Evolutionary conservation across 2,113 vertebrate species (phyloP), one percentile per base, ranked within the genome.

Genomic region (Dipodomys spectabilis): DNA sequence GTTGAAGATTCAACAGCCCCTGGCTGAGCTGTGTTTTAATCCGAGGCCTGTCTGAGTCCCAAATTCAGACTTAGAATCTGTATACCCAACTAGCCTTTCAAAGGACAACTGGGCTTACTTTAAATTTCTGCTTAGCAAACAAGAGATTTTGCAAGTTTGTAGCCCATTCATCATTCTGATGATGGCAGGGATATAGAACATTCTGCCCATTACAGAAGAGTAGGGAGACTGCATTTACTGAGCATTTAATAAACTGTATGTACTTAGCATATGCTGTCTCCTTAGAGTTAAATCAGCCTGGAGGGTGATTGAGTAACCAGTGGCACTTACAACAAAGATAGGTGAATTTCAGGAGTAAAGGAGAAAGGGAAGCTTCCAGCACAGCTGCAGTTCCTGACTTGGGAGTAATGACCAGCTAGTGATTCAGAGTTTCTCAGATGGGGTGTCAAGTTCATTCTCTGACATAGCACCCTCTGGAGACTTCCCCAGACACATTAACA

Each of bases 381-480:
- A 28, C 49, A 15, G 64, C 71, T 92, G 57, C 30, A 62, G 65
- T 60, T 64, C 62, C 71, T 23, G 27, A 10, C 39, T 30, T 91
- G 62, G 73, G 57, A 73, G 20, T 79, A 68, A 72, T 15, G 60
- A 35, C 19, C 64, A 82, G 25, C 10, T n/a, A 6, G 8, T 2
- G 0, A 7, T 3, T 53, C 1, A 7, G 18, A 82, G 39, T 23
- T 4, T 23, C 82, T 30, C 15, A 15, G 65, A 72, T 8, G 22
- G 49, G 82, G 69, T 7, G 32, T 30, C 88, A 49, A 11, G 28
- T 44, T 49, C 81, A 45, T 28, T 96, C 87, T 91, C 92, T 83
- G 84, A 67, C 60, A 65, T 28, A 44, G 86, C 60, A 18, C 95
- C 87, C 80, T 11, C 95, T 95, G 64, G 84, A 95, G 90, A 84